A percentile compares a stretch with the other conserved stretches of the same genome.
phyloP scores from a whole-genome alignment of 2,888 invertebrate genomes.

The Conchocele bisecta region DNA sequence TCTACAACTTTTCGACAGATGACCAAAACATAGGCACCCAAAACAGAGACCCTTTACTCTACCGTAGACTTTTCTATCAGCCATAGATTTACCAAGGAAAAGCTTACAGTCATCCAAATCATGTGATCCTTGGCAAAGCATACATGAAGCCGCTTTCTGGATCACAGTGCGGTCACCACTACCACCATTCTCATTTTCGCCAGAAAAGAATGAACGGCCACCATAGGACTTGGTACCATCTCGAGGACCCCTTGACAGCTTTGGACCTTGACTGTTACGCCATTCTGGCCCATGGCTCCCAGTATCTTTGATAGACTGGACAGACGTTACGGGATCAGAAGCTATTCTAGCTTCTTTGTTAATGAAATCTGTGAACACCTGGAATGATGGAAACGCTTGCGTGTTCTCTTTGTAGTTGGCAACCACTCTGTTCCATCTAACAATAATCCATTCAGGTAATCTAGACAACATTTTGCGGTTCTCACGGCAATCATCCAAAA shows the following conservation, averaged over 20 bases:
- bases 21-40: conserved; percentile 58
- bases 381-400: conserved; percentile 29
- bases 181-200: not conserved
- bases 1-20: conserved; percentile 51
- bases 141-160: not conserved
- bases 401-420: conserved; percentile 11
- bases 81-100: conserved; percentile 30
- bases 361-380: conserved; percentile 28
- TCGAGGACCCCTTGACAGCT: not conserved
- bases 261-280: no score
- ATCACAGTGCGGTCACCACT: not conserved
- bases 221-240: not conserved
- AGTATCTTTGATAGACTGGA: conserved; percentile 18
- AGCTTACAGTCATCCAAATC: conserved; percentile 28
- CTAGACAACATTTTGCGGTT: conserved; percentile 41
- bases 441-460: conserved; percentile 35
- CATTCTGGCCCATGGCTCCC: no score
- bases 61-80: conserved; percentile 37
- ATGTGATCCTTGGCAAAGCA: conserved; percentile 33
- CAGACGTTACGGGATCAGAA: conserved; percentile 42
- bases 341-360: conserved; percentile 42
- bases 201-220: conserved; percentile 19
- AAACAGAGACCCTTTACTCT: conserved; percentile 51
- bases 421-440: conserved; percentile 26
- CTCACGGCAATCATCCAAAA: conserved; percentile 41